These are phyloP conservation scores for Halcyon chelicuti DNA, from an alignment of 2,797 vertebrate species.

Conservation along the genomic window DNA sequence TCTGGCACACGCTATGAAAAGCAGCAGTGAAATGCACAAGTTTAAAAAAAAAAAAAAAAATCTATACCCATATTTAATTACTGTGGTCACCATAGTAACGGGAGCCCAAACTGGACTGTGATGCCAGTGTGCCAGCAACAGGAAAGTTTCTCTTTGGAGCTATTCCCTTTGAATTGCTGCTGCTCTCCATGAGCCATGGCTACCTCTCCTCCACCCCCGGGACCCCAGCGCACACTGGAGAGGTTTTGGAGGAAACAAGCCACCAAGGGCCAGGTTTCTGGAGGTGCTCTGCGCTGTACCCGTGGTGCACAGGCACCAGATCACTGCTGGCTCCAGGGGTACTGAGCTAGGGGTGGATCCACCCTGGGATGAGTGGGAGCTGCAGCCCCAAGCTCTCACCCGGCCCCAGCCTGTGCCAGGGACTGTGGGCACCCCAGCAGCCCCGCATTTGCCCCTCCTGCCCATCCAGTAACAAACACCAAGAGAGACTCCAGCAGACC, in stretches of 20 bases:
- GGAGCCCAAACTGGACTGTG: neutral
- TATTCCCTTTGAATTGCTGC: neutral
- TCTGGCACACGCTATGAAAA: neutral
- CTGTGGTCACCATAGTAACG: neutral
- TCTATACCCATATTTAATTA: neutral
- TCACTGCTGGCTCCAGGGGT: neutral
- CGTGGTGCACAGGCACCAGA: neutral
- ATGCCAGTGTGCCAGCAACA: neutral
- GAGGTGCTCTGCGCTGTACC: neutral
- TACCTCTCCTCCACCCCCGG: neutral
- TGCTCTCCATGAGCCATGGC: accelerated
- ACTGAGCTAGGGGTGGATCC: neutral
- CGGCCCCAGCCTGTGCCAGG: accelerated
- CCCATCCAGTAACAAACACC: neutral
- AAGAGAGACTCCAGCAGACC: neutral
- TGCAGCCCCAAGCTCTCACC: neutral
- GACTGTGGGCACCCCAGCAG: accelerated
- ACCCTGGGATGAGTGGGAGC: accelerated
- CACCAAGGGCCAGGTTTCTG: neutral
- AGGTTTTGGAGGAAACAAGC: neutral
- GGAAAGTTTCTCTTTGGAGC: neutral
- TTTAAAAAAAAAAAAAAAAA: neutral
- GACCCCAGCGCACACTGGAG: neutral
- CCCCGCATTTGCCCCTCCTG: neutral
- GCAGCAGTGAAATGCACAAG: constrained; percentile 25